Evolutionary conservation across 2,113 vertebrate species (phyloP).

Genomic region (Anolis carolinensis): DNA sequence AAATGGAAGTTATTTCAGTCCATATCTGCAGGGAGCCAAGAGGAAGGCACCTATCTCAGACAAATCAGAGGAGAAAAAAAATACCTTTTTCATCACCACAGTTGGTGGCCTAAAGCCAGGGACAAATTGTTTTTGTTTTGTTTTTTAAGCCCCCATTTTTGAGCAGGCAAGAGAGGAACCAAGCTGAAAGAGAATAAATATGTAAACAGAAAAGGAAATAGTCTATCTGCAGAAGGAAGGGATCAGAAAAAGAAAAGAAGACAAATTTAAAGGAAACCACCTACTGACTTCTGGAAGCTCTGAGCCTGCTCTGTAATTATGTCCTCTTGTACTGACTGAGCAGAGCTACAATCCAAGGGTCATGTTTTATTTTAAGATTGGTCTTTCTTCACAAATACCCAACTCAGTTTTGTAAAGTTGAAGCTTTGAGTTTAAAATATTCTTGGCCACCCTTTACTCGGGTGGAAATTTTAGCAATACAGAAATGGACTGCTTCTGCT

Average conservation of each 20-base stretch:
- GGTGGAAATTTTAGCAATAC: constrained; percentile 42
- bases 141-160: neutral
- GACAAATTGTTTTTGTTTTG: neutral
- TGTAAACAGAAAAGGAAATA: constrained; percentile 42
- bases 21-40: neutral
- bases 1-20: constrained; percentile 2
- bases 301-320: constrained; percentile 59
- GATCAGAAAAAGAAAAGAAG: constrained; percentile 13
- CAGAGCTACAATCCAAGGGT: constrained; percentile 41
- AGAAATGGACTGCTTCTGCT: neutral
- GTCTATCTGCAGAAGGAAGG: neutral
- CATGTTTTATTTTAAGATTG: neutral
- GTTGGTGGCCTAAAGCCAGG: neutral
- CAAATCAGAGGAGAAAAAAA: neutral
- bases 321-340: constrained; percentile 38
- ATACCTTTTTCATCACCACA: neutral
- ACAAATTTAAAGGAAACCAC: constrained; percentile 49
- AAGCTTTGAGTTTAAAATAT: constrained; percentile 32
- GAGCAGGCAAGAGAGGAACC: neutral
- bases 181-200: constrained; percentile 34
- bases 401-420: neutral
- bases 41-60: neutral
- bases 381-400: neutral
- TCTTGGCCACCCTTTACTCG: constrained; percentile 42
- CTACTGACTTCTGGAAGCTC: constrained; percentile 30